Evolutionary conservation across 2,888 invertebrate genomes (phyloP), one percentile per base, ranked within the genome.

Genomic region (Loripinus fragilis): DNA sequence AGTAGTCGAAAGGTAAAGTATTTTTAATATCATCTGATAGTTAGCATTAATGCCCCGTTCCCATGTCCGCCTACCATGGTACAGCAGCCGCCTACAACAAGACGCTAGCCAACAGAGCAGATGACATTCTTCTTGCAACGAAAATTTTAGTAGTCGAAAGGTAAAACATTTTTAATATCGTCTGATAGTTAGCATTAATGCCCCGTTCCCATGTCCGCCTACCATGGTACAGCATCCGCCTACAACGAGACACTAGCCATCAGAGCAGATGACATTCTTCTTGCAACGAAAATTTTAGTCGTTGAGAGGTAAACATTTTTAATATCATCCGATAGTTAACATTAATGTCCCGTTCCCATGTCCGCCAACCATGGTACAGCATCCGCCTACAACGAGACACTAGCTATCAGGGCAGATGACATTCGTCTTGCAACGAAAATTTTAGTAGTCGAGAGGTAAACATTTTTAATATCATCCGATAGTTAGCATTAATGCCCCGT

Each of bases 21-120:
- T n/a, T n/a, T n/a, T n/a, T n/a, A n/a, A n/a, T n/a, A n/a, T n/a
- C n/a, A n/a, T n/a, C n/a, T n/a, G n/a, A n/a, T n/a, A n/a, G n/a
- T n/a, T n/a, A n/a, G n/a, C n/a, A n/a, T n/a, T n/a, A 20, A 23
- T 55, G 55, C 28, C 60, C 60, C 30, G 17, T 20, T 20, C 33
- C 33, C 3, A 60, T 60, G 60, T 60, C 60, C 5, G 60, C 60
- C 60, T 60, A 60, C 60, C 60, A 60, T 20, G 60, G 60, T 1
- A 60, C 60, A 2, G 60, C 60, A 17, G 30, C 15, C 3, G 8
- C 10, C 30, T 60, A 60, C 33, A 33, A 60, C 23, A 5, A 60
- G 17, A 33, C 33, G 8, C 30, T 33, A 33, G 60, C 60, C 15
- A 12, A 17, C 33, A 60, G 25, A 33, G 60, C 60, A 20, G 60